phyloP scores from a whole-genome alignment of 2,888 invertebrate species.

The Lumbricus terrestris region DNA sequence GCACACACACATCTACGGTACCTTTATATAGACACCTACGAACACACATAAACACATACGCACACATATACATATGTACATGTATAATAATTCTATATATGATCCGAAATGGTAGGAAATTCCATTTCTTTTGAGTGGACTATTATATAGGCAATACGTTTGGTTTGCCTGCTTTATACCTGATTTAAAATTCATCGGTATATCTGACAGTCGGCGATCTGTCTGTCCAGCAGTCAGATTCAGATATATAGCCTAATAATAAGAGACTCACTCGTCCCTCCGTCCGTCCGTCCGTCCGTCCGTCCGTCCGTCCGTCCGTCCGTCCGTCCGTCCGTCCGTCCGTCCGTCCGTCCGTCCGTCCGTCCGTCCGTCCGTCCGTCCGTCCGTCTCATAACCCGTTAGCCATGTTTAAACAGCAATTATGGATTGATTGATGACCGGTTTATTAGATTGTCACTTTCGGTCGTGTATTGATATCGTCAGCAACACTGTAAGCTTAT shows the following conservation, averaged over 20 bases:
- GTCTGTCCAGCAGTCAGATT: neutral
- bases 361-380: no score
- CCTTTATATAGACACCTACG: no score
- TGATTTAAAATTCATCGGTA: neutral
- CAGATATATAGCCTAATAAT: no score
- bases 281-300: neutral
- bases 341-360: no score
- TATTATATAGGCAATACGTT: neutral
- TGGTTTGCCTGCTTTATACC: neutral
- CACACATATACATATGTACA: no score
- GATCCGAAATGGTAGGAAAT: neutral
- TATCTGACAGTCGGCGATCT: neutral
- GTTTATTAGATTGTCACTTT: neutral
- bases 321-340: no score
- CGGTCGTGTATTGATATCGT: no score
- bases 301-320: no score
- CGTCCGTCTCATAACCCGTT: neutral
- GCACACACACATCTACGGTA: no score
- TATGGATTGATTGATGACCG: neutral
- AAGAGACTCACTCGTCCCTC: neutral
- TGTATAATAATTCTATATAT: no score
- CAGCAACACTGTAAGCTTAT: neutral
- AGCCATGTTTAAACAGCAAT: conserved; percentile 3
- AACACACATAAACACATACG: no score
- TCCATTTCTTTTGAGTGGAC: neutral